Evolutionary conservation across 2,888 invertebrate species (phyloP), one percentile per base, ranked within the genome.

Genomic region (Agriopis marginaria): DNA sequence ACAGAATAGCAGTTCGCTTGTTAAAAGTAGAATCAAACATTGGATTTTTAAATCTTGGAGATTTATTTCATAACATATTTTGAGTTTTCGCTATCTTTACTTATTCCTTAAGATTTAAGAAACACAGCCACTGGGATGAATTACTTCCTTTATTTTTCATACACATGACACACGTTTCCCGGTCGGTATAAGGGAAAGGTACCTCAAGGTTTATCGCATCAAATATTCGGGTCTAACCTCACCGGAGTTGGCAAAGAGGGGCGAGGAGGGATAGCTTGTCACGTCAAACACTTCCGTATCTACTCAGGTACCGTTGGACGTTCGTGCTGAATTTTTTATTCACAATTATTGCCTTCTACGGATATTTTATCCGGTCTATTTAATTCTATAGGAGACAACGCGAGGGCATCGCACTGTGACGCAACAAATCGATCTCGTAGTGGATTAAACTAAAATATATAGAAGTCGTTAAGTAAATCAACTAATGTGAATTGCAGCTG

Each of bases 271-370:
- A 9, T 49, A 11, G 53, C 63, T 59, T 72, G 77, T 77, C 80
- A 77, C 76, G 77, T 74, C 71, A 71, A 59, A 58, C 68, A 74
- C 78, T 80, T 81, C 82, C 84, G 82, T 76, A 77, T 73, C 72
- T 72, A 75, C 72, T 70, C 75, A 74, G 70, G 74, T 80, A 85
- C 87, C 83, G 84, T 85, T 84, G 75, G 67, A 77, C 53, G 58
- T 73, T 68, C 77, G 84, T 79, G 70, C 75, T 91, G 91, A 91
- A 92, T 92, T 90, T 90, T 92, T 92, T 90, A 91, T 91, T 79
- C 79, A 79, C 84, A 78, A 90, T 93, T 92, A 91, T 87, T 86
- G 82, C 87, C 87, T 80, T 80, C 79, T 75, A 77, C 78, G 86
- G 76, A 76, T 83, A 81, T 79, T 86, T 42, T 82, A 86, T 89